Evolutionary conservation across 2,797 vertebrate species (phyloP).

Genomic region (Lutra lutra): DNA sequence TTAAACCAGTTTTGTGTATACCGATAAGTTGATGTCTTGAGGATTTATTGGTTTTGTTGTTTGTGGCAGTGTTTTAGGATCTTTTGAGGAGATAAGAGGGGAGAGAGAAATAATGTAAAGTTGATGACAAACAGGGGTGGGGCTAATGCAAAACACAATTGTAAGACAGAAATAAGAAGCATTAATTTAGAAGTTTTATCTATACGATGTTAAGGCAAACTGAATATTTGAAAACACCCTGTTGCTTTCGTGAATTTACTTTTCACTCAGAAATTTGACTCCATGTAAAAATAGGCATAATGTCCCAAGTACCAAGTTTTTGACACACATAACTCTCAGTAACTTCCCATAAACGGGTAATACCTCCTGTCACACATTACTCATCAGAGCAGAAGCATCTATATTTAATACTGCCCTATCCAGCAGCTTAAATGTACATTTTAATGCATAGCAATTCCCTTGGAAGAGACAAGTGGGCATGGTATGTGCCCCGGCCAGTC

Average conservation of each 20-base stretch:
- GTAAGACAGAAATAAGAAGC: background rate
- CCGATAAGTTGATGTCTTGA: background rate
- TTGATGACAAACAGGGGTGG: background rate
- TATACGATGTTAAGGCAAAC: background rate
- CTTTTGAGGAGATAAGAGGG: background rate
- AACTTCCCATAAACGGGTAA: slow-evolving; percentile 40
- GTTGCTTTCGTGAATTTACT: background rate
- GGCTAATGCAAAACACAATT: background rate
- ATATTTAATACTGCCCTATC: slow-evolving; percentile 8
- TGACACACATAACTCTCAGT: background rate
- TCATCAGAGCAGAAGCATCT: slow-evolving; percentile 9
- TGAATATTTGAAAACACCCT: slow-evolving; percentile 26
- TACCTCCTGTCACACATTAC: background rate
- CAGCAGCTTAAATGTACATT: background rate
- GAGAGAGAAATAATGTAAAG: background rate
- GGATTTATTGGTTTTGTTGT: background rate
- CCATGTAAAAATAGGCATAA: slow-evolving; percentile 44
- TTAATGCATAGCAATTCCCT: background rate
- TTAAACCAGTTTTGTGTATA: background rate
- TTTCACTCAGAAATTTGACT: slow-evolving; percentile 48
- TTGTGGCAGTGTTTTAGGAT: background rate
- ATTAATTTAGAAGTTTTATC: background rate
- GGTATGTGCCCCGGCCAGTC: background rate
- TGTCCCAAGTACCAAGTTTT: slow-evolving; percentile 25
- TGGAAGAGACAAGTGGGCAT: background rate